A percentile compares a stretch with the other conserved stretches of the same genome.
phyloP scores from a whole-genome alignment of 2,888 invertebrate species.

The Gymnocheta viridis region DNA sequence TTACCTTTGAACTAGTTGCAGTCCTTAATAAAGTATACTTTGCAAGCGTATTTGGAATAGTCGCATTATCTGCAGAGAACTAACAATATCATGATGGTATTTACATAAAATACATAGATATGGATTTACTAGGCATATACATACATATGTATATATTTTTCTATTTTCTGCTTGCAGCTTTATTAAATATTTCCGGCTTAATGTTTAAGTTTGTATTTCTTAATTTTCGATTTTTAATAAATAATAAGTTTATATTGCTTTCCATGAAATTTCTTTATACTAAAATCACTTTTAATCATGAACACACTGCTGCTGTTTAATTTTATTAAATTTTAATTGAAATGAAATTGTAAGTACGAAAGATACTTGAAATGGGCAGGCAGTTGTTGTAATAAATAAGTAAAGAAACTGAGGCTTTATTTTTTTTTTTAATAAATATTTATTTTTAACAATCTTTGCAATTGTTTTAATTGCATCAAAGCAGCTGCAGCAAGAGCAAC shows the following conservation, averaged over 20 bases:
- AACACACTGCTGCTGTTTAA: not conserved
- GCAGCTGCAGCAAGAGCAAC: not conserved
- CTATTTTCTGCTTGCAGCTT: not conserved
- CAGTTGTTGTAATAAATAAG: slow-evolving; percentile 18
- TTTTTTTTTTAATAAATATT: slow-evolving; percentile 30
- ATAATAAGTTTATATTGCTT: not conserved
- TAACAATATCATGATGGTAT: no score
- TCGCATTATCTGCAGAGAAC: no score
- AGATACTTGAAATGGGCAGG: slow-evolving; percentile 47
- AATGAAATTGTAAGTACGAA: slow-evolving; percentile 39
- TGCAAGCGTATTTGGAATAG: no score
- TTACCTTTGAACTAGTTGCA: no score
- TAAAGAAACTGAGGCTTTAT: slow-evolving; percentile 15
- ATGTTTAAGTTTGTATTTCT: slow-evolving; percentile 5
- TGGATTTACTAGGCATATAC: no score
- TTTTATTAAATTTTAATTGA: slow-evolving; percentile 30
- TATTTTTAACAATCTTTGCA: slow-evolving; percentile 27
- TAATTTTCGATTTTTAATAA: slow-evolving; percentile 4
- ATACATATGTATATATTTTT: no score
- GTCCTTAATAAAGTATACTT: no score
- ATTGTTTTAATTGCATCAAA: slow-evolving; percentile 38
- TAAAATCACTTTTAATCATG: slow-evolving; percentile 12
- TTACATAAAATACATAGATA: no score
- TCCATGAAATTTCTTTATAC: not conserved
- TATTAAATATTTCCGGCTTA: slow-evolving; percentile 44